phyloP scores from a whole-genome alignment of 1,140 invertebrate genomes.

The Hydropsyche tenuis region DNA sequence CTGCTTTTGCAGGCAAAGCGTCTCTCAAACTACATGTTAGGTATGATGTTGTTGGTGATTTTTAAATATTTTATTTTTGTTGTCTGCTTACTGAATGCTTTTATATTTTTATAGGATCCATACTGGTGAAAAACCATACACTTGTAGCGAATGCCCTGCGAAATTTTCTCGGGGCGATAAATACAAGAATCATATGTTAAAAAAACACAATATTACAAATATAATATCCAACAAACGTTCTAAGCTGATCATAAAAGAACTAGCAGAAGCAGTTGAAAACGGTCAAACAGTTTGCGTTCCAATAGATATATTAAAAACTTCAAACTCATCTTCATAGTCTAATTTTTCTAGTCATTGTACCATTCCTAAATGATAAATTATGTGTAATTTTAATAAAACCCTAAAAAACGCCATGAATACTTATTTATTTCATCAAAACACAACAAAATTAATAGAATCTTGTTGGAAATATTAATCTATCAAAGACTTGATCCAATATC shows the following conservation, averaged over 20 bases:
- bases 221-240: conserved; percentile 38
- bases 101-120: conserved; percentile 43
- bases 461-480: no score
- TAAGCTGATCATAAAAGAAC: conserved; percentile 36
- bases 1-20: conserved; percentile 42
- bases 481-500: no score
- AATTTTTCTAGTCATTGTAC: not conserved
- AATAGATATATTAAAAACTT: conserved; percentile 30
- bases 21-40: conserved; percentile 43
- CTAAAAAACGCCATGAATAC: no score
- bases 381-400: no score
- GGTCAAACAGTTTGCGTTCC: not conserved
- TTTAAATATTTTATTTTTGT: not conserved
- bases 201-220: conserved; percentile 45
- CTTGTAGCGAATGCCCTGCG: conserved; percentile 45
- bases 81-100: not conserved
- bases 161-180: conserved; percentile 46
- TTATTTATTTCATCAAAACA: no score
- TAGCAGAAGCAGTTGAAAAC: conserved; percentile 32
- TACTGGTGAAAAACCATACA: conserved; percentile 47
- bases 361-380: no score
- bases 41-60: not conserved
- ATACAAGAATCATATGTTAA: conserved; percentile 47
- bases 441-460: no score
- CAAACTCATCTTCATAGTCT: not conserved